A percentile compares a stretch with the other conserved stretches of the same genome.
These are phyloP conservation scores for Pedionomus torquatus DNA, from an alignment of 2,113 vertebrate species.

Conservation along the genomic window DNA sequence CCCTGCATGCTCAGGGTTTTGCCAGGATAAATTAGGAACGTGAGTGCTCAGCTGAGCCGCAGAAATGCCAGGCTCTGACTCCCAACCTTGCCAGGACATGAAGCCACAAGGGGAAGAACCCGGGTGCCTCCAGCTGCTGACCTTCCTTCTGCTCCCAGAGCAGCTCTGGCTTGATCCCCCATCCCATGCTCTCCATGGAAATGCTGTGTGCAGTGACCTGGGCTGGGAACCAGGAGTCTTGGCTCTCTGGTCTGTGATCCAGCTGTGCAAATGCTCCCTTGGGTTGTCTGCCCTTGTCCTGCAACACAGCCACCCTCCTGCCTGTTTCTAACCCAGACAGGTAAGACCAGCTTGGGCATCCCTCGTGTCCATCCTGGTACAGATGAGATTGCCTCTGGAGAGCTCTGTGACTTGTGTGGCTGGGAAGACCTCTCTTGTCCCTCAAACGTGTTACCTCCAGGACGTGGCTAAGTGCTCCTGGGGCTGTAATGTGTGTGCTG, in stretches of 20 bases:
- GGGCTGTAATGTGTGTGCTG: not conserved
- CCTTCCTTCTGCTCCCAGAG: not conserved
- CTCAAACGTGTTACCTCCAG: not conserved
- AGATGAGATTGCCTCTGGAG: not conserved
- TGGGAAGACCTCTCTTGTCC: not conserved
- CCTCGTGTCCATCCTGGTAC: fast-evolving
- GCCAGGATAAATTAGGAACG: not conserved
- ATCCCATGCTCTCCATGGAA: not conserved
- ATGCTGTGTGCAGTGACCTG: not conserved
- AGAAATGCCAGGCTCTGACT: not conserved
- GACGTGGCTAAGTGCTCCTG: not conserved
- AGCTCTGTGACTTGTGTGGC: not conserved
- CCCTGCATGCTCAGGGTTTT: not conserved
- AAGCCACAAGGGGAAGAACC: not conserved
- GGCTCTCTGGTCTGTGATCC: not conserved
- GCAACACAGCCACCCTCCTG: not conserved
- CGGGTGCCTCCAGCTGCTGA: not conserved
- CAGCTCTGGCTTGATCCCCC: not conserved
- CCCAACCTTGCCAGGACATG: not conserved
- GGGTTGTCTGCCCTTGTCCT: not conserved
- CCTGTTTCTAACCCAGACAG: not conserved
- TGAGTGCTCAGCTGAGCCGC: not conserved
- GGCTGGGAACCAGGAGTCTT: not conserved
- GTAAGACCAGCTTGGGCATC: not conserved
- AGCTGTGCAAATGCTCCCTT: conserved; percentile 2